Evolutionary conservation across 2,888 invertebrate species (phyloP).

Genomic region (Plagodis pulveraria): DNA sequence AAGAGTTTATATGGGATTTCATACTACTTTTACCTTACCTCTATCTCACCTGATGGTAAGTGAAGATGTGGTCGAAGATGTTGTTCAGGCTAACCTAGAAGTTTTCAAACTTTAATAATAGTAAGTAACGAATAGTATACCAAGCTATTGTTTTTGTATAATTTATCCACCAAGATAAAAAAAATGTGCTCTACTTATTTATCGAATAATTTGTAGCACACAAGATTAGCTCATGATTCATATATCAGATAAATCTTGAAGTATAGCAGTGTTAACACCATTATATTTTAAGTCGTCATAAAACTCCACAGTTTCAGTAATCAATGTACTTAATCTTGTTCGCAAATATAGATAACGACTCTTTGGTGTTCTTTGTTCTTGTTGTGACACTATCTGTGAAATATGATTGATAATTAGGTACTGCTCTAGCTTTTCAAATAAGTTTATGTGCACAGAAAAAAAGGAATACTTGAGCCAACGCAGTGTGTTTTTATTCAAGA

Average conservation of each 20-base stretch:
- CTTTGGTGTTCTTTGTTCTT: constrained; percentile 58
- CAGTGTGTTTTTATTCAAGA: too few relatives aligned
- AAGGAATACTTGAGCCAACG: too few relatives aligned
- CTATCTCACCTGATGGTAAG: too few relatives aligned
- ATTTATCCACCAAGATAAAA: neutral
- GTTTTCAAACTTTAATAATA: too few relatives aligned
- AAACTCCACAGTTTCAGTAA: constrained; percentile 48
- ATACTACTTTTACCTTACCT: too few relatives aligned
- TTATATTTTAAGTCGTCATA: constrained; percentile 30
- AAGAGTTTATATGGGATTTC: too few relatives aligned
- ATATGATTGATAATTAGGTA: constrained; percentile 65
- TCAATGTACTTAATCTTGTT: constrained; percentile 35
- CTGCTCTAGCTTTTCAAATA: constrained; percentile 27
- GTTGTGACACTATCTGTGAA: constrained; percentile 59
- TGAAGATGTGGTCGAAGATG: too few relatives aligned
- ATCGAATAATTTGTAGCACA: too few relatives aligned
- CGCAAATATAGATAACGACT: constrained; percentile 75
- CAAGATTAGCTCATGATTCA: neutral
- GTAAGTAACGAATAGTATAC: too few relatives aligned
- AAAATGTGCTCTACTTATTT: too few relatives aligned
- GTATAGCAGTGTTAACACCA: constrained; percentile 22
- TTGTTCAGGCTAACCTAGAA: too few relatives aligned
- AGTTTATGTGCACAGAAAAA: constrained; percentile 7
- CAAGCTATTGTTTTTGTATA: neutral
- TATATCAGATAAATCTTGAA: constrained; percentile 13